Evolutionary conservation across 2,797 vertebrate species (phyloP).

Genomic region (Sebastiscus tertius): DNA sequence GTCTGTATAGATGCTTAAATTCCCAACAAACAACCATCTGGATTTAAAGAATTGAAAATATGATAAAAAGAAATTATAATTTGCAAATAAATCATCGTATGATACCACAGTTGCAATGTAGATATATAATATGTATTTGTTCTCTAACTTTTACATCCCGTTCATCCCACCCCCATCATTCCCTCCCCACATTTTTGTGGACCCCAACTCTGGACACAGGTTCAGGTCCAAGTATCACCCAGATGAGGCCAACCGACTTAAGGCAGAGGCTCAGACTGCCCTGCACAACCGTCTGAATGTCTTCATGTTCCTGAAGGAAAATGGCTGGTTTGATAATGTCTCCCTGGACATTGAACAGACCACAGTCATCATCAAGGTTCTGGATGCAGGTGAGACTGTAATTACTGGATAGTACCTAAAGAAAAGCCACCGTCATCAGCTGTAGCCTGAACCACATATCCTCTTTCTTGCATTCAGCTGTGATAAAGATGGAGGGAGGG

Average conservation of each 20-base stretch:
- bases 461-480: constrained; percentile 75
- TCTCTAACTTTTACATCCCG: constrained; percentile 64
- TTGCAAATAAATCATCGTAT: neutral
- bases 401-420: neutral
- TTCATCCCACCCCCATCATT: constrained; percentile 64
- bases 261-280: constrained; percentile 86
- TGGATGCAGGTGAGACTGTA: constrained; percentile 87
- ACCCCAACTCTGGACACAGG: constrained; percentile 76
- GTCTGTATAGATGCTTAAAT: constrained; percentile 7
- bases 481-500: constrained; percentile 97
- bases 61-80: neutral
- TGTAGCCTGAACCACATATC: neutral
- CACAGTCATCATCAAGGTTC: constrained; percentile 88
- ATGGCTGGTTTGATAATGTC: constrained; percentile 88
- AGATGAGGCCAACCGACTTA: constrained; percentile 88
- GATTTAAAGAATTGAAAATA: constrained; percentile 3
- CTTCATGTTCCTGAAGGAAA: constrained; percentile 90
- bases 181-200: constrained; percentile 54
- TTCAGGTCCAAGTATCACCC: constrained; percentile 95
- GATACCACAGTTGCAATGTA: neutral
- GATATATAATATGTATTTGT: constrained; percentile 33
- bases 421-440: neutral
- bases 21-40: constrained; percentile 14
- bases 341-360: constrained; percentile 91
- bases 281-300: constrained; percentile 89